A percentile compares a stretch with the other conserved stretches of the same genome.
These are phyloP conservation scores for Cryptosula pallasiana DNA, from an alignment of 2,888 invertebrate genomes.

Conservation along the genomic window DNA sequence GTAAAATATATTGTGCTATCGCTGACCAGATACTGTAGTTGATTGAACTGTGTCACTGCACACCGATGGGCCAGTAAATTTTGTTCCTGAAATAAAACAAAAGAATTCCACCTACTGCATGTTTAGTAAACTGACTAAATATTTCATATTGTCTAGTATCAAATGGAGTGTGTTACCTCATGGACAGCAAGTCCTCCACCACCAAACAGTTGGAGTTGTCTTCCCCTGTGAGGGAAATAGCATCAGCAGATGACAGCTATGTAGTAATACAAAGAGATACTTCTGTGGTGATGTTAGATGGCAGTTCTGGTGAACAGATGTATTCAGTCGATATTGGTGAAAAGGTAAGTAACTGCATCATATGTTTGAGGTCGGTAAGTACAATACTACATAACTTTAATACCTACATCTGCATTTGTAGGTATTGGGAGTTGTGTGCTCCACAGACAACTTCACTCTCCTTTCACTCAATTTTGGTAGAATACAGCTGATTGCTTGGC, in stretches of 20 bases:
- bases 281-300: not conserved
- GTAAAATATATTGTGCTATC: too few species aligned
- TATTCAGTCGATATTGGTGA: not conserved
- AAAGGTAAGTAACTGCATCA: not conserved
- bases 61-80: too few species aligned
- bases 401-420: too few species aligned
- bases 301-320: not conserved
- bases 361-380: not conserved
- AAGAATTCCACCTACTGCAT: too few species aligned
- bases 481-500: not conserved
- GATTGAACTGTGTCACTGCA: too few species aligned
- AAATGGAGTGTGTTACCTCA: not conserved
- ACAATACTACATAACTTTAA: too few species aligned
- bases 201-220: not conserved
- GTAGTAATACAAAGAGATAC: not conserved
- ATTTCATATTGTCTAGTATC: not conserved
- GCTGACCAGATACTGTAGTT: too few species aligned
- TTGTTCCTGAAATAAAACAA: too few species aligned
- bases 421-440: not conserved
- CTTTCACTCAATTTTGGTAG: not conserved
- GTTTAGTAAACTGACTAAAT: too few species aligned
- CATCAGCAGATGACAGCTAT: not conserved
- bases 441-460: not conserved
- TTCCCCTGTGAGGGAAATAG: not conserved
- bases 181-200: too few species aligned